These are phyloP conservation scores for Heliconius cydno DNA, from an alignment of 2,888 invertebrate genomes.

Conservation along the genomic window DNA sequence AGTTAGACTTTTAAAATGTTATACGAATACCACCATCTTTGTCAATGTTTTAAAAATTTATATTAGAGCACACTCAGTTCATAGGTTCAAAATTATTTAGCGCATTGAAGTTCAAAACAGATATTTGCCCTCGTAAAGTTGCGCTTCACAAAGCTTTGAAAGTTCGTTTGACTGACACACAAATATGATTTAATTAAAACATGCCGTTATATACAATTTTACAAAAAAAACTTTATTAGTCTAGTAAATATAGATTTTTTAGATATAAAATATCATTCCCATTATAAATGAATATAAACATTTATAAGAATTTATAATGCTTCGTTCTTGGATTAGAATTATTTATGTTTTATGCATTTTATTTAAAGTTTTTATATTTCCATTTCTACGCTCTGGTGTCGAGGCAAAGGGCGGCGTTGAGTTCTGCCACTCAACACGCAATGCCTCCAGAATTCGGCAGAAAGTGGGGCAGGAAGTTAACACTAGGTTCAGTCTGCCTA, in stretches of 20 bases:
- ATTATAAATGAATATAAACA: neutral
- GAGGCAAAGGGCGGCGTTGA: no score
- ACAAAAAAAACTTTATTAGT: neutral
- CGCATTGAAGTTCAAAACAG: neutral
- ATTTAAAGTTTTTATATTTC: no score
- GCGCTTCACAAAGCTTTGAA: slow-evolving; percentile 18
- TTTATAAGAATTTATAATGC: no score
- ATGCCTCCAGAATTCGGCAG: no score
- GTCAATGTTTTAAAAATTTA: slow-evolving; percentile 8
- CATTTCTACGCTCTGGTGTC: no score
- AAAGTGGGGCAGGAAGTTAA: no score
- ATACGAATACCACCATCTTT: slow-evolving; percentile 6
- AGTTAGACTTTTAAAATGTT: slow-evolving; percentile 17
- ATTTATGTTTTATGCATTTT: no score
- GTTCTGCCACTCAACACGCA: no score
- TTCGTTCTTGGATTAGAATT: no score
- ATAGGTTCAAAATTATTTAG: neutral
- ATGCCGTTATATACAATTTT: neutral
- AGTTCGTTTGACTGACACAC: slow-evolving; percentile 5
- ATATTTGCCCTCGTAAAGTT: neutral
- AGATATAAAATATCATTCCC: neutral
- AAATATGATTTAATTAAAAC: neutral
- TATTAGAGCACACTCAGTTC: neutral
- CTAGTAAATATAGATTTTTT: neutral
- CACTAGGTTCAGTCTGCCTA: no score